Percentiles rank a stretch among this genome's conserved stretches.
Evolutionary conservation across 2,113 vertebrate genomes (phyloP).

Genomic region (Neogobius melanostomus): DNA sequence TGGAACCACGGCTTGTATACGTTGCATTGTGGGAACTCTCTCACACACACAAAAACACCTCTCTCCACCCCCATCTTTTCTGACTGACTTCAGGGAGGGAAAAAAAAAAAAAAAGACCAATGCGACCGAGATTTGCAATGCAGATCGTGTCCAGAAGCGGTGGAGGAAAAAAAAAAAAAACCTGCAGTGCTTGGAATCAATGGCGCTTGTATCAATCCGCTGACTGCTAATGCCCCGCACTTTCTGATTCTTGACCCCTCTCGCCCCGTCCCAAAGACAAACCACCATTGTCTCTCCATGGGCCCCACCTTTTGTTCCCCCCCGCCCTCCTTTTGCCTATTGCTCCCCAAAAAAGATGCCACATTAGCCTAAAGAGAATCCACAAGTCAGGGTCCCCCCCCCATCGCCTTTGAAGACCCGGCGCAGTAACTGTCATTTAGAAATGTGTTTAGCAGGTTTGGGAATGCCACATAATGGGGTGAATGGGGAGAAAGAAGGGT

Average conservation of each 20-base stretch:
- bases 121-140: conserved; percentile 81
- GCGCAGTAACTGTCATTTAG: conserved; percentile 75
- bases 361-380: conserved; percentile 77
- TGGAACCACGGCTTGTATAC: conserved; percentile 32
- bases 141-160: conserved; percentile 76
- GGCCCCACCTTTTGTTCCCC: conserved; percentile 54
- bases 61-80: conserved; percentile 47
- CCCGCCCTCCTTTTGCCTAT: conserved; percentile 47
- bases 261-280: conserved; percentile 70
- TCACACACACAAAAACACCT: conserved; percentile 15
- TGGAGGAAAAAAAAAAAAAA: conserved; percentile 13
- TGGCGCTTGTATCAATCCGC: conserved; percentile 82
- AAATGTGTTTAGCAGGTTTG: conserved; percentile 78
- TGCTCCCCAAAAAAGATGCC: conserved; percentile 67
- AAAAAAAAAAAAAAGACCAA: conserved; percentile 60
- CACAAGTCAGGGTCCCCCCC: conserved; percentile 63
- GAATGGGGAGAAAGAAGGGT: conserved; percentile 45
- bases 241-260: conserved; percentile 83
- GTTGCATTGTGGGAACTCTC: conserved; percentile 80
- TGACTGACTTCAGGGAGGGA: conserved; percentile 59
- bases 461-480: conserved; percentile 69
- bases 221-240: conserved; percentile 83
- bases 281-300: conserved; percentile 69
- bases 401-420: conserved; percentile 56
- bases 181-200: conserved; percentile 72